These are phyloP conservation scores for Campoplex nolae DNA, from an alignment of 2,888 invertebrate species.

Conservation along the genomic window DNA sequence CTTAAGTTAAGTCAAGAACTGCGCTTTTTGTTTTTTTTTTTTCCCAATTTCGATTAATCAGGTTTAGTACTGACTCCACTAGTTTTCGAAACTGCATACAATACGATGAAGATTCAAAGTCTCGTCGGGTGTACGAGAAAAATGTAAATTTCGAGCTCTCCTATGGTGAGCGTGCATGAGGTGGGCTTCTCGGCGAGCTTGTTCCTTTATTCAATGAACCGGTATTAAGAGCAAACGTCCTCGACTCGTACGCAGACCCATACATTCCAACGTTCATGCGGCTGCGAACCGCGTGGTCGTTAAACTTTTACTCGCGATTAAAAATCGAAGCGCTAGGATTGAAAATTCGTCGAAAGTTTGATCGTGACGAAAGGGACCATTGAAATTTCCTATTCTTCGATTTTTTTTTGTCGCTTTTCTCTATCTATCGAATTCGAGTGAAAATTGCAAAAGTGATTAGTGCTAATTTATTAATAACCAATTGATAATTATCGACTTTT, in stretches of 20 bases:
- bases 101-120: not conserved
- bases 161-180: not conserved
- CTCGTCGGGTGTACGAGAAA: not conserved
- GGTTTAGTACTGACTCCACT: no score
- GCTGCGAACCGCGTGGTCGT: constrained; percentile 20
- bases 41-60: no score
- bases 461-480: not conserved
- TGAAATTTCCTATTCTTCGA: not conserved
- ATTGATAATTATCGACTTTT: not conserved
- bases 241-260: constrained; percentile 38
- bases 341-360: not conserved
- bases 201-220: constrained; percentile 52
- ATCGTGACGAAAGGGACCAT: not conserved
- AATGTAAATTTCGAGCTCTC: constrained; percentile 31
- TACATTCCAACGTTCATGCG: not conserved
- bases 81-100: not conserved
- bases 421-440: not conserved
- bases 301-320: constrained; percentile 23
- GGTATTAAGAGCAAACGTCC: constrained; percentile 52
- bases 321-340: not conserved
- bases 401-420: not conserved
- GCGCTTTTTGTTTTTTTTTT: no score
- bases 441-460: no score
- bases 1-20: no score
- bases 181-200: constrained; percentile 29